Conservation (phyloP, 2,888 invertebrate genomes). For the Mylabris sibirica region DNA sequence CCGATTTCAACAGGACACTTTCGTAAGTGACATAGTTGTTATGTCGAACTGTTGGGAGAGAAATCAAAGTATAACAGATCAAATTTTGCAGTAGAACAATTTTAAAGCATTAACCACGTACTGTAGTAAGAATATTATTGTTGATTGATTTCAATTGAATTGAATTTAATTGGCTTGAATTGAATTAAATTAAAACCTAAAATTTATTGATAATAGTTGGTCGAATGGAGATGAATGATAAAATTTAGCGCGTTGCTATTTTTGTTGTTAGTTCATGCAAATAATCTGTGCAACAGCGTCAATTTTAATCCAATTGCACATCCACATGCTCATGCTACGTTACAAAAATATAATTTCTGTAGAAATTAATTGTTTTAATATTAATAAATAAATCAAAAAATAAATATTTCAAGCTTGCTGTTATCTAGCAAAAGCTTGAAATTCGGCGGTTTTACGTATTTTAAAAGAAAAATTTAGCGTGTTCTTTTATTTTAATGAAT, state of each 20-base stretch:
- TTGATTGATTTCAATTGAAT: not conserved
- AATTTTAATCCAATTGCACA: not conserved
- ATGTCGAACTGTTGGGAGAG: slow-evolving; percentile 42
- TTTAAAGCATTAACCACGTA: slow-evolving; percentile 46
- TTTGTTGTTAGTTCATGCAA: not conserved
- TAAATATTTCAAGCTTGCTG: not conserved
- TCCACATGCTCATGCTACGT: slow-evolving; percentile 4
- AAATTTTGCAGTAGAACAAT: not conserved
- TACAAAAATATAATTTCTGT: not conserved
- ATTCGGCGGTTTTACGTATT: not conserved
- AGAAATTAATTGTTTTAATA: not conserved
- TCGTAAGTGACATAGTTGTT: slow-evolving; percentile 53
- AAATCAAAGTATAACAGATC: slow-evolving; percentile 41
- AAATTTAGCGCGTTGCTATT: slow-evolving; percentile 10
- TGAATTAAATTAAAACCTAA: not conserved
- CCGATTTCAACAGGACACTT: slow-evolving; percentile 54
- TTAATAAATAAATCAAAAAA: not conserved
- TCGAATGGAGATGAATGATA: slow-evolving; percentile 22
- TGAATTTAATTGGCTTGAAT: not conserved
- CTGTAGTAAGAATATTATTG: slow-evolving; percentile 49
- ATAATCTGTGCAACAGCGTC: not conserved
- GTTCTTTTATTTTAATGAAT: not conserved
- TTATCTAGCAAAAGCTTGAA: not conserved
- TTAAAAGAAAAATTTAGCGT: not conserved
- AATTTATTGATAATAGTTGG: not conserved